Conservation (phyloP, 2,113 vertebrate genomes). For the Muntiacus reevesi region DNA sequence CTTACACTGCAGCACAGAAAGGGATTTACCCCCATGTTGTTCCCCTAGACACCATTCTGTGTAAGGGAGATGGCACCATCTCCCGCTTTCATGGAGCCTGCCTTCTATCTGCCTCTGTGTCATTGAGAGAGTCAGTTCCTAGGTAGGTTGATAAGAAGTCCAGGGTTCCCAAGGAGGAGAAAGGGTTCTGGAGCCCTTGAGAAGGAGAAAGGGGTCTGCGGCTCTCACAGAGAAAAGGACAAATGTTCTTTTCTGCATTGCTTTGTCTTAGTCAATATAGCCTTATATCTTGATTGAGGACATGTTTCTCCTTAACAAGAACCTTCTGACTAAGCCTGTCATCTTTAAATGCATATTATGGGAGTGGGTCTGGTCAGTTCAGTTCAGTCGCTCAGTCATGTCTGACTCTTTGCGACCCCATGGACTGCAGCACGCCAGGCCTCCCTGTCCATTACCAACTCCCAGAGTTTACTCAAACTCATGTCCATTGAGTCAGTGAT, state of each 20-base stretch:
- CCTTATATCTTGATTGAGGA: not conserved
- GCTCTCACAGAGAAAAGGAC: not conserved
- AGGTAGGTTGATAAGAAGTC: not conserved
- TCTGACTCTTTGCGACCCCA: not conserved
- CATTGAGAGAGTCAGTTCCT: not conserved
- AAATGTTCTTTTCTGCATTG: not conserved
- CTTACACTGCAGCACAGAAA: not conserved
- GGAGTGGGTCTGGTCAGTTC: not conserved
- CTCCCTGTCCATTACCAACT: not conserved
- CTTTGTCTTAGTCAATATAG: not conserved
- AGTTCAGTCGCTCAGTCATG: rapidly evolving
- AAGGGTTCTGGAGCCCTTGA: not conserved
- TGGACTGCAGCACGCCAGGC: not conserved
- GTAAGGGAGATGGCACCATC: not conserved
- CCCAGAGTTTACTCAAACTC: not conserved
- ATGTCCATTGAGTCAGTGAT: not conserved
- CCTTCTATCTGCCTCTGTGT: not conserved
- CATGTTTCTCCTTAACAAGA: not conserved
- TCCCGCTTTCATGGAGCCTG: not conserved
- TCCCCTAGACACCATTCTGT: not conserved
- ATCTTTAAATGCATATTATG: not conserved
- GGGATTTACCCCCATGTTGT: too few relatives aligned
- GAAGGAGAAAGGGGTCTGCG: not conserved
- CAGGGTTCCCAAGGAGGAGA: not conserved
- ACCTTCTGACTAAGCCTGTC: not conserved